phyloP scores from a whole-genome alignment of 2,888 invertebrate species.

The Drosophila mimetica region DNA sequence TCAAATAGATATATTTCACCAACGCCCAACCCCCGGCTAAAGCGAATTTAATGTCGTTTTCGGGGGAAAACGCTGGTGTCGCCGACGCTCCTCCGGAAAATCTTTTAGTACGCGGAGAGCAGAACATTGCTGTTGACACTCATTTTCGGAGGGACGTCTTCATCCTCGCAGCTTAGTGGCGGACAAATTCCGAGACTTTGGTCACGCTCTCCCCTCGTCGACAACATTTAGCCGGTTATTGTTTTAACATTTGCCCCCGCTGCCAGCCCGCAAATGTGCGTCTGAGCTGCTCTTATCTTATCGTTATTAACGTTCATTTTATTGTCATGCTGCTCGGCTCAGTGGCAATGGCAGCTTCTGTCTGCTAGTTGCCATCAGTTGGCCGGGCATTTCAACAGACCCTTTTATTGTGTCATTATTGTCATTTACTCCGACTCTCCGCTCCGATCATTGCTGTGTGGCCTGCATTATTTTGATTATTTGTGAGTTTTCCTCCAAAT shows the following conservation, averaged over 20 bases:
- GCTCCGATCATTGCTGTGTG: slow-evolving; percentile 33
- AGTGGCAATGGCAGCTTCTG: slow-evolving; percentile 28
- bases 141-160: slow-evolving; percentile 37
- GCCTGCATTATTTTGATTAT: slow-evolving; percentile 77
- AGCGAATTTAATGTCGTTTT: slow-evolving; percentile 52
- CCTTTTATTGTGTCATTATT: slow-evolving; percentile 79
- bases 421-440: slow-evolving; percentile 67
- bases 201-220: slow-evolving; percentile 46
- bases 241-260: slow-evolving; percentile 72
- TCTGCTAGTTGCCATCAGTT: slow-evolving; percentile 67
- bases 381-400: slow-evolving; percentile 69
- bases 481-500: slow-evolving; percentile 63
- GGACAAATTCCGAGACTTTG: slow-evolving; percentile 61
- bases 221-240: slow-evolving; percentile 77
- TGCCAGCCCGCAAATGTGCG: slow-evolving; percentile 31
- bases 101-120: slow-evolving; percentile 14
- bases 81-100: slow-evolving; percentile 11
- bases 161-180: slow-evolving; percentile 47
- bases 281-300: slow-evolving; percentile 70
- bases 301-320: slow-evolving; percentile 79
- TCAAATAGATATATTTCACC: slow-evolving; percentile 38
- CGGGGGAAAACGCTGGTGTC: not conserved
- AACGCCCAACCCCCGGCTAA: slow-evolving; percentile 4
- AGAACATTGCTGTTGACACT: slow-evolving; percentile 43
- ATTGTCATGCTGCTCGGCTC: slow-evolving; percentile 63